Base-by-base conservation (phyloP, 2,888 invertebrate species). In the Andrena hattorfiana region DNA sequence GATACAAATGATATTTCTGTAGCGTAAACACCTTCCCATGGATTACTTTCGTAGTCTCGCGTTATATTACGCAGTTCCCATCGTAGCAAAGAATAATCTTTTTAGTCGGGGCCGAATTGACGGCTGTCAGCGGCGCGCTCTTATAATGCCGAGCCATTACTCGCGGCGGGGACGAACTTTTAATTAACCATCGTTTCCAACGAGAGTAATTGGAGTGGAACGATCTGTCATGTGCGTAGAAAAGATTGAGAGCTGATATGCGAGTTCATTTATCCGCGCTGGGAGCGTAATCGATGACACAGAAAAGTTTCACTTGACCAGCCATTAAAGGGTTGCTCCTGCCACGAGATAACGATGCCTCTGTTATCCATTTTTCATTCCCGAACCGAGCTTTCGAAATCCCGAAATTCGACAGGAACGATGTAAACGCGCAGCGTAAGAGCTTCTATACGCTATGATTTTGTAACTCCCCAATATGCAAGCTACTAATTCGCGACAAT, bases 131-230 rank as follows among this genome's bases (percentile, higher is more conserved):
- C 56, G 51, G 42, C 48, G 62, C 48, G 26, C 78, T 64, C 70
- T 70, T 79, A 72, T 79, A 82, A 82, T 84, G 72, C 78, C 23
- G 54, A 42, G 67, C 75, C 78, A 84, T 78, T 83, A 81, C 77
- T 30, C 68, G 69, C 48, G 20, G 2, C 71, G 35, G 56, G 62
- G 62, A 74, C 63, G 59, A 85, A 83, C 80, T 80, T 83, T 85
- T 80, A 85, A 85, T 85, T 80, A 85, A 81, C 85, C 76, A 82
- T 73, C 77, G 78, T 60, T 84, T 77, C 68, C 79, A 85, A 79
- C 78, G 70, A 62, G 56, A 70, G 71, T 85, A 84, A 85, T 85
- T 84, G 82, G 77, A 82, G 82, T 76, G 78, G 74, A 79, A 77
- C 84, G 73, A 84, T 81, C 79, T 77, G 84, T 85, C 85, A 83